These are phyloP conservation scores for Aspidoscelis tigris DNA, from an alignment of 2,113 vertebrate genomes.

Conservation along the genomic window DNA sequence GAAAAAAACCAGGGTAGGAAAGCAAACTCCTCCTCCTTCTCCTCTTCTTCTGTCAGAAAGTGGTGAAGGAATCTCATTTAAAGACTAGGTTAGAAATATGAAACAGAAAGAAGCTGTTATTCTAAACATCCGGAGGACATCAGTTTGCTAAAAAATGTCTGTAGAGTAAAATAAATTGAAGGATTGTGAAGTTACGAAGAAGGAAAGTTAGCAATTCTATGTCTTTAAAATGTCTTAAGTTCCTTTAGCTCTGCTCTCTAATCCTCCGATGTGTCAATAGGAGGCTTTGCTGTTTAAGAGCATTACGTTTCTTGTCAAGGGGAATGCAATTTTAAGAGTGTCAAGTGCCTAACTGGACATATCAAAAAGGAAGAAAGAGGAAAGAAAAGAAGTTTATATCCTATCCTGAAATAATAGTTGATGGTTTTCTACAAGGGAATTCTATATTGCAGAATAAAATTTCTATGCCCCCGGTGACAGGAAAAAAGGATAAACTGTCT, in stretches of 20 bases:
- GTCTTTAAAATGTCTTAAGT: background rate
- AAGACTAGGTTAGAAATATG: too few relatives aligned
- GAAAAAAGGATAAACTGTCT: background rate
- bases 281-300: background rate
- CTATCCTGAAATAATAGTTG: background rate
- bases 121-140: too few relatives aligned
- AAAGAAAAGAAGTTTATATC: background rate
- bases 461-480: background rate
- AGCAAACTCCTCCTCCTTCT: too few relatives aligned
- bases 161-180: background rate
- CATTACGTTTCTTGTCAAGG: background rate
- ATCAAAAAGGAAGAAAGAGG: background rate
- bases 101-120: too few relatives aligned
- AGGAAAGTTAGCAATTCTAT: background rate
- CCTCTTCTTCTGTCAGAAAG: background rate
- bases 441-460: constrained; percentile 1
- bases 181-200: too few relatives aligned
- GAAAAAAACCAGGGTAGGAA: too few relatives aligned
- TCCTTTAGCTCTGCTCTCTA: background rate
- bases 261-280: background rate
- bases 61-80: too few relatives aligned
- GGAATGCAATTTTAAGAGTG: background rate
- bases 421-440: constrained; percentile 7
- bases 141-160: too few relatives aligned
- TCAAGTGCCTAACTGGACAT: constrained; percentile 8